Evolutionary conservation across 92 coral and sea anemone species (phyloP).

Genomic region (Bergia puertoricense): DNA sequence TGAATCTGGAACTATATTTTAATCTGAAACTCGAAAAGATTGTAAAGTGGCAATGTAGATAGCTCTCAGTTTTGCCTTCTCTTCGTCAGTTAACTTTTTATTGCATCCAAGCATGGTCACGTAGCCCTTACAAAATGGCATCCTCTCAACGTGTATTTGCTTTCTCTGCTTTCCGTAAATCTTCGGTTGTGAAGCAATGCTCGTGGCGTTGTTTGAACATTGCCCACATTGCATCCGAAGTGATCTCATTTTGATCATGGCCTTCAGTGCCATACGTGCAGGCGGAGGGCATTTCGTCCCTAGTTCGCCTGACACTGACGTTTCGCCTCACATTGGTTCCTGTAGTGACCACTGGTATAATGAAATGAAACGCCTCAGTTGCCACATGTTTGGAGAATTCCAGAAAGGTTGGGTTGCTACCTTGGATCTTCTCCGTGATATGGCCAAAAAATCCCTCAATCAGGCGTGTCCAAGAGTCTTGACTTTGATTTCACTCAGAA

Average conservation of each 20-base stretch:
- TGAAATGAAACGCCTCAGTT: constrained; percentile 30
- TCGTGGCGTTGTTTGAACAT: constrained; percentile 31
- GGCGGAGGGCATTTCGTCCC: background rate
- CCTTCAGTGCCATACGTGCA: too few species aligned
- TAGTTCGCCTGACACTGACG: background rate
- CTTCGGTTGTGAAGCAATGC: constrained; percentile 32
- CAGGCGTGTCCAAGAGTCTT: too few species aligned
- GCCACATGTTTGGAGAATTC: constrained; percentile 40
- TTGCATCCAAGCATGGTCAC: too few species aligned
- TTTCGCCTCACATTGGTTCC: background rate
- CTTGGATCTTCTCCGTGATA: constrained; percentile 7
- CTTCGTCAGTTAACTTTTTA: too few species aligned
- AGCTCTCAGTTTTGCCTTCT: too few species aligned
- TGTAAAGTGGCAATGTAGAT: too few species aligned
- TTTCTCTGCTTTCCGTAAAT: background rate
- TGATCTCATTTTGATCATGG: background rate
- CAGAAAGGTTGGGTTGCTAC: constrained; percentile 23
- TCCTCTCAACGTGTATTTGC: too few species aligned
- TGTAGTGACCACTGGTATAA: too few species aligned
- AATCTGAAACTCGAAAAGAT: too few species aligned
- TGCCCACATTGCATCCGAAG: constrained; percentile 32
- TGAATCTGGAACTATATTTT: too few species aligned
- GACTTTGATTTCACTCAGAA: too few species aligned
- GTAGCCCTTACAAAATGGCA: too few species aligned
- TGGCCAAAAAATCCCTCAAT: constrained; percentile 31